A percentile compares a stretch with the other conserved stretches of the same genome.
Conservation (phyloP, 2,888 invertebrate species). For the Teleogryllus oceanicus region DNA sequence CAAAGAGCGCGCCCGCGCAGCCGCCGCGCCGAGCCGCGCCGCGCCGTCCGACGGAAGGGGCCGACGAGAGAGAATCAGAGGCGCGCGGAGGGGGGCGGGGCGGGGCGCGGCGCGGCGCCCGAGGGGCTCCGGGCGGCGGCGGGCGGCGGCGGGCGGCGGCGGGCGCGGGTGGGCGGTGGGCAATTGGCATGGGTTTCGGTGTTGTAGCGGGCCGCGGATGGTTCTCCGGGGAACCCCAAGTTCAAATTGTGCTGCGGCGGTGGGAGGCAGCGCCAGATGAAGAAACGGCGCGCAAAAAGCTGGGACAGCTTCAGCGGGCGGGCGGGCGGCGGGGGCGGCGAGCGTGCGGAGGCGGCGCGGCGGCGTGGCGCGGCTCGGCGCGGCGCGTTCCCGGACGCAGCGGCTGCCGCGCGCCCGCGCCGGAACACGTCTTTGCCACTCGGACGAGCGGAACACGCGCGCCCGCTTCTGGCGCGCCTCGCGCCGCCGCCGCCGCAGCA, state of each 20-base stretch:
- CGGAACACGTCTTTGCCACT: constrained; percentile 2
- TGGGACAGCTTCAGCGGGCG: not conserved
- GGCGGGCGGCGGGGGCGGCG: not conserved
- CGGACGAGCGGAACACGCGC: not conserved
- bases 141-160: constrained; percentile 26
- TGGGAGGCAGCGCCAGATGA: constrained; percentile 37
- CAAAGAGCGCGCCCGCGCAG: not conserved
- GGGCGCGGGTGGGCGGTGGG: constrained; percentile 29
- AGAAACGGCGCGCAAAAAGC: constrained; percentile 25
- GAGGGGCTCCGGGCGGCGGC: constrained; percentile 19
- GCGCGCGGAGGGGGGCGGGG: not conserved
- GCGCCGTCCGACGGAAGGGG: not conserved
- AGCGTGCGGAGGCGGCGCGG: not conserved
- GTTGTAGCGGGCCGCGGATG: constrained; percentile 36
- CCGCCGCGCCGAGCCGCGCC: too few relatives aligned
- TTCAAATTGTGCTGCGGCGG: constrained; percentile 40
- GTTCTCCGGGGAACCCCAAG: constrained; percentile 37
- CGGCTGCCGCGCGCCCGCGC: not conserved
- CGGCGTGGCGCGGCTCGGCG: not conserved
- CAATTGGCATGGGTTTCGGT: constrained; percentile 39
- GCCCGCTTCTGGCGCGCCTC: not conserved
- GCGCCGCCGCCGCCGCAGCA: not conserved
- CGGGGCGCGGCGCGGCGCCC: constrained; percentile 20
- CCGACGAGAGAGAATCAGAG: constrained; percentile 34
- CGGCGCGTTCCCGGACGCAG: not conserved